phyloP scores from a whole-genome alignment of 2,113 vertebrate species.

The Thymallus thymallus region DNA sequence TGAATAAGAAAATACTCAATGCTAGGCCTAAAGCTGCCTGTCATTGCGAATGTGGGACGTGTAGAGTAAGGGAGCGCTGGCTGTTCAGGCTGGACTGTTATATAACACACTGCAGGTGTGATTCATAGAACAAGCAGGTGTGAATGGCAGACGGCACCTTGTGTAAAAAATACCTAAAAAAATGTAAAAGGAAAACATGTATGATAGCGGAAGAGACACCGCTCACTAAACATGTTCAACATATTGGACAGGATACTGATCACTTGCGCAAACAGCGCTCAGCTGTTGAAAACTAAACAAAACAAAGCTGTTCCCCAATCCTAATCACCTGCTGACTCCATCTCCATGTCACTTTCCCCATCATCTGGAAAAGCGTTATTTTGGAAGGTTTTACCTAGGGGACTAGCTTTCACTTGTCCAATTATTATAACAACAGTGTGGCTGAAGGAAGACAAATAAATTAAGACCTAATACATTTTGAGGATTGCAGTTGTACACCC shows the following conservation, averaged over 20 bases:
- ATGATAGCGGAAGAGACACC: conserved; percentile 2
- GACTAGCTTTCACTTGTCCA: not conserved
- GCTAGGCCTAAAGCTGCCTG: conserved; percentile 32
- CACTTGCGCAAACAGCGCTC: conserved; percentile 15
- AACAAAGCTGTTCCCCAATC: too few relatives aligned
- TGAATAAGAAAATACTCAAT: conserved; percentile 54
- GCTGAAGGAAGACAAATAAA: not conserved
- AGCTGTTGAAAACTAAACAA: not conserved
- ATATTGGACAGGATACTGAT: conserved; percentile 20
- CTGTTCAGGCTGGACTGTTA: conserved; percentile 16
- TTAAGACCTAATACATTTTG: not conserved
- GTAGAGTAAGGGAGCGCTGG: conserved; percentile 2
- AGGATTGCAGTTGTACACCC: too few relatives aligned
- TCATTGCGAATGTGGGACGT: conserved; percentile 32
- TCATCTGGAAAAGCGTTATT: not conserved
- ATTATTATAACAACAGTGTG: not conserved
- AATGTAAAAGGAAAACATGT: too few relatives aligned
- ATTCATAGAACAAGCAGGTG: conserved; percentile 27
- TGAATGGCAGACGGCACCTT: conserved; percentile 52
- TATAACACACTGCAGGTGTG: conserved; percentile 57
- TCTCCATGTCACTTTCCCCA: too few relatives aligned
- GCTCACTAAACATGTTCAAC: not conserved
- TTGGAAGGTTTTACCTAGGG: too few relatives aligned
- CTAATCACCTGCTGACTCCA: too few relatives aligned
- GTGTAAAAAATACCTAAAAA: too few relatives aligned